These are phyloP conservation scores for Trichomalopsis sarcophagae DNA, from an alignment of 1,140 invertebrate species.

Conservation along the genomic window DNA sequence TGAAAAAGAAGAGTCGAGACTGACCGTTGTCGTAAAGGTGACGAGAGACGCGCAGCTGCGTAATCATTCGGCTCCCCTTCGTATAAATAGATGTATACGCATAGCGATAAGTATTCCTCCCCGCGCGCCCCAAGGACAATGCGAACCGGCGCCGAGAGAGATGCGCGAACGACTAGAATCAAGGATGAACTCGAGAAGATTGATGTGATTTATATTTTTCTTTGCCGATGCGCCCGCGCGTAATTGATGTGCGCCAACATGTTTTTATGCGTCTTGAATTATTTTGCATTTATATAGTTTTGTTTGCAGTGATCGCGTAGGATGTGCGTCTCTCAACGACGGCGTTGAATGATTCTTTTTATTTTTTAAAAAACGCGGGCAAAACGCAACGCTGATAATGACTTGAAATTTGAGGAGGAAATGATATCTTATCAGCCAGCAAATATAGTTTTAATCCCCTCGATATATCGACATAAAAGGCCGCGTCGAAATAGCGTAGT, in stretches of 20 bases:
- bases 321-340: neutral
- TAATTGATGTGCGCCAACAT: neutral
- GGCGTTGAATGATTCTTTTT: no score
- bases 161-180: neutral
- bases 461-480: neutral
- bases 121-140: conserved; percentile 32
- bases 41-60: conserved; percentile 40
- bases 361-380: no score
- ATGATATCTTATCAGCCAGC: conserved; percentile 24
- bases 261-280: neutral
- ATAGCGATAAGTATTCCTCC: conserved; percentile 34
- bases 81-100: no score
- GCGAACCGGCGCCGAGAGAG: neutral
- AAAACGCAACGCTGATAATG: neutral
- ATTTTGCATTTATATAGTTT: neutral
- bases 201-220: conserved; percentile 17
- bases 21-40: neutral
- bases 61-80: conserved; percentile 35
- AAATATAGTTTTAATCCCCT: conserved; percentile 26
- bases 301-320: neutral
- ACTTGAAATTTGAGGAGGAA: neutral
- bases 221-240: neutral
- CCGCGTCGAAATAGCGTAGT: neutral
- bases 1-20: neutral
- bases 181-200: conserved; percentile 24